Base-by-base conservation (phyloP, 2,797 vertebrate species). In the Kryptolebias ocellatus region DNA sequence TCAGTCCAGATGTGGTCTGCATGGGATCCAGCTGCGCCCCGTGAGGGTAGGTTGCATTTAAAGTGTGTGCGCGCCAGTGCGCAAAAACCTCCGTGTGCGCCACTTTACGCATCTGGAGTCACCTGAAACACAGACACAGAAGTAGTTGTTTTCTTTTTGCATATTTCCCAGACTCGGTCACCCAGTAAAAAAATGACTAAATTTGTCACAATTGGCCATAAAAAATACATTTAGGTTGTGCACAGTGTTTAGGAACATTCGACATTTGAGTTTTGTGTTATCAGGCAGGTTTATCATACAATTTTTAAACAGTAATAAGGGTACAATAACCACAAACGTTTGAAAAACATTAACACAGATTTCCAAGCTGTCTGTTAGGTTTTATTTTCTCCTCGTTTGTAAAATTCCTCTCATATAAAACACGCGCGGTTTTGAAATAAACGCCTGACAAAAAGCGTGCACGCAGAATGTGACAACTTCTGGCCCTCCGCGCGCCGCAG, bases 1-100 rank as follows among this genome's bases (percentile, higher is more conserved):
- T 95, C 95, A 1, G 96, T 97, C 69, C 96, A 98, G 93, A 97
- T 98, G 96, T 98, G 96, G 96, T 95, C 95, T 0, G 96, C 95
- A 51, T 98, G 96, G 96, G 96, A 98, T 61, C 90, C 82, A 2
- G 78, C 95, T 0, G 95, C 96, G 1, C 96, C 96, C 0, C 93
- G 94, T 55, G 96, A 98, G 93, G 96, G 96, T 98, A 95, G 24
- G 87, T 79, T 56, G 0, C 5, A 14, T 59, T 39, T 42, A 62
- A 72, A 27, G 74, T 63, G 9, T 37, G 15, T 3, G 61, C 52
- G 60, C 53, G 4, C 20, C 16, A 5, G 0, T 61, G 69, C 57
- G 60, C 34, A 64, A 67, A 68, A 11, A 5, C 14, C 29, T 28
- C 7, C 29, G 2, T 20, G 20, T 53, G 17, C 2, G 1, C 56